phyloP scores from a whole-genome alignment of 2,797 vertebrate genomes.

The Cryptoblepharus egeriae region DNA sequence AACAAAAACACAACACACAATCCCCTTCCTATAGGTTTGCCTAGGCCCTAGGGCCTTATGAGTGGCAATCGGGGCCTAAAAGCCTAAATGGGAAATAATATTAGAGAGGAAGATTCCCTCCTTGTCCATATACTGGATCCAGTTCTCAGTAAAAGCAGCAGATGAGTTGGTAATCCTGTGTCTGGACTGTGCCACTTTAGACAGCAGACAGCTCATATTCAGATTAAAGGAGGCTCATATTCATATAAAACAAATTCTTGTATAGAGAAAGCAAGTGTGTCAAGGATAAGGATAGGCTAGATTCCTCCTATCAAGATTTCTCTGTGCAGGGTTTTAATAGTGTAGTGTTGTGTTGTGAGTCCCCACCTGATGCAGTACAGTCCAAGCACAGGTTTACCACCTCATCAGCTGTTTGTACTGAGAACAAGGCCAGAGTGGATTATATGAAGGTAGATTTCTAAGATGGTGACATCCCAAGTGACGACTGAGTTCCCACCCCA shows the following conservation, averaged over 20 bases:
- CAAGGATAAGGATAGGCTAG: not conserved
- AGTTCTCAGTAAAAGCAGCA: not conserved
- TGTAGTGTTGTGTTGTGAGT: no score
- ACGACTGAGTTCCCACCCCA: not conserved
- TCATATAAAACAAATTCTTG: not conserved
- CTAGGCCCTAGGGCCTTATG: no score
- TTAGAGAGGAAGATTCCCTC: not conserved
- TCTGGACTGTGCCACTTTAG: not conserved
- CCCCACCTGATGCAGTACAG: not conserved
- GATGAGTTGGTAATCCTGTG: not conserved
- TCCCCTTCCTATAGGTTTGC: not conserved
- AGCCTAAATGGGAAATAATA: not conserved
- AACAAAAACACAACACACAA: not conserved
- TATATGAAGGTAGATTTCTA: not conserved
- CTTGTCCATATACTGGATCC: not conserved
- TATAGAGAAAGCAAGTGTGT: not conserved
- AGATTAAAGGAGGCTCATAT: not conserved
- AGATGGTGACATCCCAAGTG: not conserved
- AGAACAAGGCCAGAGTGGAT: not conserved
- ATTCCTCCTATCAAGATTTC: not conserved
- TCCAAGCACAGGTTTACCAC: not conserved
- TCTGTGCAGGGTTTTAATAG: not conserved
- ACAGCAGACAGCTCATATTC: not conserved
- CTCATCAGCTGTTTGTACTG: no score
- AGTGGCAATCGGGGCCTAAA: not conserved